Conservation (phyloP, 1,140 invertebrate genomes). For the Leptonema lineaticorne region DNA sequence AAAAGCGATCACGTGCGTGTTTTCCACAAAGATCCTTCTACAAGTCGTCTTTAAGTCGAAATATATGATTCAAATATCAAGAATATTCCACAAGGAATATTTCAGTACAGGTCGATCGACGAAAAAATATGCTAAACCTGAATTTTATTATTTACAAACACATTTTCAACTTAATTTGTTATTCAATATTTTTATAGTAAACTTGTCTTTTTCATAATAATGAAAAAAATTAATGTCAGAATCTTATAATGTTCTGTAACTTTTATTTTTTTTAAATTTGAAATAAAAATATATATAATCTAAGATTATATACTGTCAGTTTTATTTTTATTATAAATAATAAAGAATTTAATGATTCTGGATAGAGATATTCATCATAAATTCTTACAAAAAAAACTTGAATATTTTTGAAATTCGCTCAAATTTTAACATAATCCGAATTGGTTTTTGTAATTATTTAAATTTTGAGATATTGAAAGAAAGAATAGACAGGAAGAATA, state of each 20-base stretch:
- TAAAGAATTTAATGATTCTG: neutral
- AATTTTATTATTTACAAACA: too few relatives aligned
- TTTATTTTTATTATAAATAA: neutral
- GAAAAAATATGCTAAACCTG: constrained; percentile 8
- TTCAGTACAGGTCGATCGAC: constrained; percentile 18
- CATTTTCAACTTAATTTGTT: too few relatives aligned
- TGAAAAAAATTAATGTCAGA: too few relatives aligned
- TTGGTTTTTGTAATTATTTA: too few relatives aligned
- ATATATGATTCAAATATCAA: constrained; percentile 40
- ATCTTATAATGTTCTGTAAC: too few relatives aligned
- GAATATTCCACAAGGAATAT: constrained; percentile 10
- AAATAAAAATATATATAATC: too few relatives aligned
- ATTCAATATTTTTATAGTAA: neutral
- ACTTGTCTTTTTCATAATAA: too few relatives aligned
- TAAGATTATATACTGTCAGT: too few relatives aligned
- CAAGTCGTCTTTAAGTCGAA: constrained; percentile 33
- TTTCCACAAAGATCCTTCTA: constrained; percentile 41
- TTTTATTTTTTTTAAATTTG: too few relatives aligned
- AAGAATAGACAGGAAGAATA: neutral
- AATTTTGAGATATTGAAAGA: neutral
- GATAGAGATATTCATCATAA: neutral
- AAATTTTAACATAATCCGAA: too few relatives aligned
- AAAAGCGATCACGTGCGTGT: constrained; percentile 54
- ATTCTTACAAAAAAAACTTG: neutral
- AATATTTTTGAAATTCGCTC: neutral